Base-by-base conservation (phyloP, 2,113 vertebrate species). In the Ctenodactylus gundi region DNA sequence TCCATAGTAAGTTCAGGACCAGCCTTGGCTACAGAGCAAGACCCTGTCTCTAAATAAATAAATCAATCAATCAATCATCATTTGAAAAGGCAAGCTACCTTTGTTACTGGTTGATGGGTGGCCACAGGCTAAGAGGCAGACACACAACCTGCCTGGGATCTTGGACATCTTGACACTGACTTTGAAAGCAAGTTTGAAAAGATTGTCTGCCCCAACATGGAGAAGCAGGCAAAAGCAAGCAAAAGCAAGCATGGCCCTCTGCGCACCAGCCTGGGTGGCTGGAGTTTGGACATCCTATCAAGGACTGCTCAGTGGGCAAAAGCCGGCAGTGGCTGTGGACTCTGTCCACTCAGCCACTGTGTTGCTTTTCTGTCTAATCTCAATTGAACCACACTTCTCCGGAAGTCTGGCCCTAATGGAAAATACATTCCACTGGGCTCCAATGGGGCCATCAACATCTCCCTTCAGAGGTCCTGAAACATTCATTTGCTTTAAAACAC, bases 361-460 rank as follows among this genome's bases (percentile, higher is more conserved):
- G 64, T 80, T 18, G 41, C 94, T 91, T 94, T 93, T 70, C 81
- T 25, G 44, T 91, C 95, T 94, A 64, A 97, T 93, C 96, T 93
- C 11, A 92, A 75, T 7, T 96, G 97, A 97, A 96, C 95, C 92
- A 25, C 0, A 2, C 72, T 90, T 90, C 92, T 93, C 90, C 90
- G 93, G 80, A 92, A 89, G 90, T 13, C 70, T 15, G 1, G 76
- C 92, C 55, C 81, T 82, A 57, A 90, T 76, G 93, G 85, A 96
- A 96, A 97, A 95, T 86, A 95, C 96, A 97, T 92, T 78, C 84
- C 7, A 0, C 95, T 67, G 76, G 64, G 85, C 95, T 96, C 85
- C 17, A 94, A 93, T 76, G 90, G 93, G 82, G 44, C 87, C 92
- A 83, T 94, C 95, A 84, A 94, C 0, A 1, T 83, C 87, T 92